Base-by-base conservation (phyloP, 2,888 invertebrate genomes). In the Eristalis arbustorum region DNA sequence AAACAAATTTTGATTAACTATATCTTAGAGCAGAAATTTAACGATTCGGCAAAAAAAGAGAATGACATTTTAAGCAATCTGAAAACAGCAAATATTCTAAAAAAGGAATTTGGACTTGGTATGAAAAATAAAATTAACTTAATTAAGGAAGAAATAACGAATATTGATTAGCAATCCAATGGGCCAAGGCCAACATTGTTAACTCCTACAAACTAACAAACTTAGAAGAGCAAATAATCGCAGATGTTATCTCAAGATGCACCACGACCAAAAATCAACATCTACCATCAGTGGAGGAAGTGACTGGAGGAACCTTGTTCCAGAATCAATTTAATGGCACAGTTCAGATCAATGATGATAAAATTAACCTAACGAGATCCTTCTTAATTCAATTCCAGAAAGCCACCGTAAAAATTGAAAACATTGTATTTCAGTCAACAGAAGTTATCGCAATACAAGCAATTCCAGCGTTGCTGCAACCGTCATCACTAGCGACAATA, bases 71-170 rank as follows among this genome's bases (percentile, higher is more conserved):
- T 75, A 49, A 82, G 72, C 34, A 5, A n/a, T 18, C 37, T 75
- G 31, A 62, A 62, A 22, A 59, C 71, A 11, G 56, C 79, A 42
- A 31, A 63, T 49, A 34, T 40, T 57, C 56, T 74, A 14, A 79
- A 67, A 40, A 68, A 78, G 11, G 59, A 88, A 67, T 75, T 75
- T 31, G 80, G 74, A 68, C 62, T 84, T 31, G 75, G 67, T 73
- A 61, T 61, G 34, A 34, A 34, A 34, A 34, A 34, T 34, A 34
- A 34, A 34, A 34, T 34, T 34, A 8, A 34, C 8, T 18, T 88
- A n/a, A 74, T 88, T 11, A 79, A 83, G 59, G 80, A 85, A 68
- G 80, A 88, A 78, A 34, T 84, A 57, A 57, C 23, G 25, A 84
- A 79, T 23, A 69, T 63, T 42, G 78, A 72, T 14, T 71, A 84